Evolutionary conservation across 2,113 vertebrate genomes (phyloP).

Genomic region (Cyphomyrus discorhynchus): DNA sequence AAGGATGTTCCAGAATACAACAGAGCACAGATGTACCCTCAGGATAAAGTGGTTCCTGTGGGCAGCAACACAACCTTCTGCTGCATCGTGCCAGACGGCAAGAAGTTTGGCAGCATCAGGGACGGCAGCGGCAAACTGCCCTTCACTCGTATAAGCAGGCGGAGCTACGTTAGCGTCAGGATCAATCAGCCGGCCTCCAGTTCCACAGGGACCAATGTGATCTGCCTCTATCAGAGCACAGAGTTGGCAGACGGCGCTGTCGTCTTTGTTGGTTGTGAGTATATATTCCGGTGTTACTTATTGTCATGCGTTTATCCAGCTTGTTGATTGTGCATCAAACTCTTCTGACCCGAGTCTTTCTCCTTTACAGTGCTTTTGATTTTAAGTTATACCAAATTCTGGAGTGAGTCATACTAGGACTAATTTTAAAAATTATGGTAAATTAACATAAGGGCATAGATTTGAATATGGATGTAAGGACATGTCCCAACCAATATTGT

Average conservation of each 20-base stretch:
- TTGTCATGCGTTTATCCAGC: neutral
- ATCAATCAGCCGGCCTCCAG: constrained; percentile 23
- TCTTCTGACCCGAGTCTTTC: neutral
- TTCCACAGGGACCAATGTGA: constrained; percentile 38
- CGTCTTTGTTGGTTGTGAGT: constrained; percentile 65
- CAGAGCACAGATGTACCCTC: constrained; percentile 30
- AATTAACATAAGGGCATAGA: neutral
- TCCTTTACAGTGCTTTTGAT: neutral
- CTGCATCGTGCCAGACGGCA: constrained; percentile 12
- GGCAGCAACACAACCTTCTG: neutral
- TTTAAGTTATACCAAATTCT: neutral
- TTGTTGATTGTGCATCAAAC: neutral
- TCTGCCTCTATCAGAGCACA: constrained; percentile 22
- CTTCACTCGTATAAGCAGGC: constrained; percentile 44
- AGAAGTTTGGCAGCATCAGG: neutral
- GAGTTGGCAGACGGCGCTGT: constrained; percentile 40
- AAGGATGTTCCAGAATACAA: constrained; percentile 42
- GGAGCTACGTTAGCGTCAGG: constrained; percentile 43
- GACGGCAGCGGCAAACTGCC: constrained; percentile 14
- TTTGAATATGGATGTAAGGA: neutral
- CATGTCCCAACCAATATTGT: neutral
- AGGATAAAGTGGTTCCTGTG: constrained; percentile 24
- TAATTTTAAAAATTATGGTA: neutral
- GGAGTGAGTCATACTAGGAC: neutral
- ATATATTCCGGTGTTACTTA: neutral